Base-by-base conservation (phyloP, 1,140 invertebrate species). In the Aphaenogaster rudis region DNA sequence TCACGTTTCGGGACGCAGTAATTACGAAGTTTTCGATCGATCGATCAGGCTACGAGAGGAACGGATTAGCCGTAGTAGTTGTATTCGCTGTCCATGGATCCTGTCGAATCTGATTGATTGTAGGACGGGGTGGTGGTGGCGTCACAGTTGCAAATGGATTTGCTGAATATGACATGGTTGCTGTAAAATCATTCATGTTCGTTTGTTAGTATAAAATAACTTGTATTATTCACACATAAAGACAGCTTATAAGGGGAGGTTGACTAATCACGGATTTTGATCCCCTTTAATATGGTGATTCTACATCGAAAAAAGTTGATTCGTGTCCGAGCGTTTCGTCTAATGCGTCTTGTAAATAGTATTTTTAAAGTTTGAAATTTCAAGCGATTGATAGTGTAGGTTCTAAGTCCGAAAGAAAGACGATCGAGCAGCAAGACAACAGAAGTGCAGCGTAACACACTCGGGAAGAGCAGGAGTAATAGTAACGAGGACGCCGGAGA, bases 31-130 rank as follows among this genome's bases (percentile, higher is more conserved):
- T 93, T 86, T 91, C 86, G 85, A 89, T 91, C 82, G 77, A 92
- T 77, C 90, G 82, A 92, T 79, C 90, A 92, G 88, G 95, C 94
- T 96, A 96, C 94, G 95, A 95, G 66, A 96, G 94, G 87, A 96
- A 96, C 89, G 95, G 95, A 94, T 96, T 96, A 39, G 94, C 94
- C 84, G 94, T 92, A 86, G 93, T 90, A 64, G 90, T 93, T 61
- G 92, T 91, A 86, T 93, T 94, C 86, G 92, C 92, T 77, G 92
- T 93, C 95, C 95, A 95, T 52, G 95, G 95, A 93, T 96, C 95
- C 81, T 95, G 95, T 90, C 95, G 95, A 92, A 96, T 96, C 86
- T 96, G 95, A 92, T 96, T 96, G 69, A 95, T 96, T 76, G 95
- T 92, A 89, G 95, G 95, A 93, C 95, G 95, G 67, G 95, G 94